phyloP scores from a whole-genome alignment of 2,797 vertebrate genomes.

The Serranus cabrilla region DNA sequence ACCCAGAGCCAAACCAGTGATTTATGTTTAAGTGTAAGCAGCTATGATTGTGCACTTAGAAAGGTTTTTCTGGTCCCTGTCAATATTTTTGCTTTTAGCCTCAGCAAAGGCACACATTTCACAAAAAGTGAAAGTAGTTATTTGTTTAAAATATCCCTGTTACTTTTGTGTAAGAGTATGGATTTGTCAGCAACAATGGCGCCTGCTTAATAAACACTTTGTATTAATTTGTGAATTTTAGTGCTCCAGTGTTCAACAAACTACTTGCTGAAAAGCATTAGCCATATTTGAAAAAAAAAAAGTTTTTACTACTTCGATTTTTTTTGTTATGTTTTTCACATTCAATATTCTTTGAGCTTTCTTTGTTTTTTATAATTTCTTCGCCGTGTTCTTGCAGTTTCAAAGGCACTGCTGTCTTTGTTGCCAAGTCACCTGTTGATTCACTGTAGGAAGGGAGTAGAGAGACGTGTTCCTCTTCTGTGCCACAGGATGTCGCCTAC shows the following conservation, averaged over 20 bases:
- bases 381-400: neutral
- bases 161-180: neutral
- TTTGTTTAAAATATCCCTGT: neutral
- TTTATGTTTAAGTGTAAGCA: slow-evolving; percentile 40
- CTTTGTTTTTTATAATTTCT: neutral
- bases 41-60: slow-evolving; percentile 2
- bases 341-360: neutral
- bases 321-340: no score
- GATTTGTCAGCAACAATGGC: neutral
- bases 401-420: slow-evolving; percentile 1
- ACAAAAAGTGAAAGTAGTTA: neutral
- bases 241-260: neutral
- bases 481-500: neutral
- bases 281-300: neutral
- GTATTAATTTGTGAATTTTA: neutral
- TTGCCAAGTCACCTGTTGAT: neutral
- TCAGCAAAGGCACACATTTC: neutral
- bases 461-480: neutral
- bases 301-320: neutral
- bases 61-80: slow-evolving; percentile 8
- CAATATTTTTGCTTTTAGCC: neutral
- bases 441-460: neutral
- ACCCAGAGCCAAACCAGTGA: slow-evolving; percentile 18
- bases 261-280: slow-evolving; percentile 2
- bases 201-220: neutral